phyloP scores from a whole-genome alignment of 2,888 invertebrate species.

The Chydorus sphaericus region DNA sequence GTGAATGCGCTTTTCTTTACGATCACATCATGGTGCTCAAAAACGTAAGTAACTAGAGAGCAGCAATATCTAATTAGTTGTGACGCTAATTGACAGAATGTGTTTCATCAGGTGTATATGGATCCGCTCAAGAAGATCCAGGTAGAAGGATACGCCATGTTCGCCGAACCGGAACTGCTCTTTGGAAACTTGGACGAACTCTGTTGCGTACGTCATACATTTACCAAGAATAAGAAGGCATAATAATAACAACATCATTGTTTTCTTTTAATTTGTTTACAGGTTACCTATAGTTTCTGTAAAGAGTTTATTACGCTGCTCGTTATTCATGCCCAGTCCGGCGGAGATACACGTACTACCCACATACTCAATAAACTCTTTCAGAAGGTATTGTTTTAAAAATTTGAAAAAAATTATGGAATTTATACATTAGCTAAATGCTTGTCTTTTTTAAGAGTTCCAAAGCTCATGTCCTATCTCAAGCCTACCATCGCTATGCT shows the following conservation, averaged over 20 bases:
- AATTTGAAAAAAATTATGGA: neutral
- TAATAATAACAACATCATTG: conserved; percentile 18
- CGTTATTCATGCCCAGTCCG: conserved; percentile 31
- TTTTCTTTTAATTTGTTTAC: conserved; percentile 9
- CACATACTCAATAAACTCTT: conserved; percentile 40
- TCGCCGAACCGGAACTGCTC: conserved; percentile 43
- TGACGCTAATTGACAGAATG: neutral
- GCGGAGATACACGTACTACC: conserved; percentile 31
- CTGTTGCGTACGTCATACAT: too few species aligned
- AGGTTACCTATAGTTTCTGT: conserved; percentile 43
- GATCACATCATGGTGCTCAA: conserved; percentile 45
- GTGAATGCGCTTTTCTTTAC: conserved; percentile 42
- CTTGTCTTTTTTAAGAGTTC: conserved; percentile 31
- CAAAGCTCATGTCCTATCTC: conserved; percentile 33
- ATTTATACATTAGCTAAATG: neutral
- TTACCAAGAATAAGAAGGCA: too few species aligned
- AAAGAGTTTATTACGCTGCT: conserved; percentile 39
- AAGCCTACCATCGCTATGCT: conserved; percentile 45
- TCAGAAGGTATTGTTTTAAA: conserved; percentile 30
- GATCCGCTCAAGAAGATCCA: conserved; percentile 46
- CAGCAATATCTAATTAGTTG: neutral
- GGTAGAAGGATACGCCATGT: conserved; percentile 46
- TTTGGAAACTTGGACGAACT: conserved; percentile 46
- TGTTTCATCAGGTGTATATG: conserved; percentile 38
- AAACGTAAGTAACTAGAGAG: conserved; percentile 30